Evolutionary conservation across 1,140 invertebrate genomes (phyloP), one percentile per base, ranked within the genome.

Genomic region (Phocides pigmalion): DNA sequence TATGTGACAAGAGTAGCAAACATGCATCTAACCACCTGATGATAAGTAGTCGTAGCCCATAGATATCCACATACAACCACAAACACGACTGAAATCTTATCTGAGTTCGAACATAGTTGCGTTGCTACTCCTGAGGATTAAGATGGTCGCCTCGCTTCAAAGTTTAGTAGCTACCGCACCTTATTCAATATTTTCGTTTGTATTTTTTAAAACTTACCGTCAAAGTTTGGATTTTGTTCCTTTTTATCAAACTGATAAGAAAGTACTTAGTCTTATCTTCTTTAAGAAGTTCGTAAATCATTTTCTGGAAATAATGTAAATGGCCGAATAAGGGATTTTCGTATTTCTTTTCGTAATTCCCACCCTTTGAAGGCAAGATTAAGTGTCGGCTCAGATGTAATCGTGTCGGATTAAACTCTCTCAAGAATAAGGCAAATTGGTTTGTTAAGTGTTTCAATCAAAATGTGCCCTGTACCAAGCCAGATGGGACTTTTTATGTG

Each of bases 371-470:
- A 14, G 14, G 35, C 1, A 39, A 39, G 35, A 39, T 39, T 14
- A 39, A 39, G 35, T 39, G 35, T 4, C 35, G 35, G n/a, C 8
- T 39, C 12, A 14, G 35, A 39, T 4, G 35, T 39, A 39, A 39
- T 39, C 35, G 35, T 39, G 35, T 39, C 12, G 12, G 35, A 39
- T 39, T 39, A 39, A 39, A 39, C 35, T 39, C 35, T 39, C 32
- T 11, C n/a, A 14, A 12, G 12, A 39, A 39, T 39, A 14, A 39
- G 35, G 35, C 4, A 39, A 39, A 39, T 39, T 39, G 35, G n/a
- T 14, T 14, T 39, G 35, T 39, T 39, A 39, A 39, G 28, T 32
- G 28, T 32, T 32, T 32, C 9, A 32, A 32, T 32, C 28, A 32
- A 32, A 11, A 11, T 32, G 28, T n/a, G 28, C 9, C 28, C 28